A percentile compares a stretch with the other conserved stretches of the same genome.
phyloP scores from a whole-genome alignment of 1,140 invertebrate genomes.

The Papilio machaon region DNA sequence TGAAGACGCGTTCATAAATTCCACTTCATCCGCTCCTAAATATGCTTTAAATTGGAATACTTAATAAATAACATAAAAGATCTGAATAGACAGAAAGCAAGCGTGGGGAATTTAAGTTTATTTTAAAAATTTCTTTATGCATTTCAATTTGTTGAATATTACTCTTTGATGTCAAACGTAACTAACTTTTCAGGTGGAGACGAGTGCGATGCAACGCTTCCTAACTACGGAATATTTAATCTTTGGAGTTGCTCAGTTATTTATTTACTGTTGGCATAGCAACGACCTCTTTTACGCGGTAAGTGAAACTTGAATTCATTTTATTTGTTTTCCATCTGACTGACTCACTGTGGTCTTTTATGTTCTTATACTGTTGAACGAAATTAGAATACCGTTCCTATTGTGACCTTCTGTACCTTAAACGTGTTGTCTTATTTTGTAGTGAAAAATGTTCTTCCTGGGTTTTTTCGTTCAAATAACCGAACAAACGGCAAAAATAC shows the following conservation, averaged over 20 bases:
- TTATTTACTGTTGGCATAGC: conserved; percentile 65
- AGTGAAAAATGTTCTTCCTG: too few species aligned
- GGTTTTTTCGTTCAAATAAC: too few species aligned
- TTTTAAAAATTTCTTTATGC: conserved; percentile 32
- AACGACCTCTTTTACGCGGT: conserved; percentile 60
- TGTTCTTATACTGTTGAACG: too few species aligned
- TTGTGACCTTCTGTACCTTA: conserved; percentile 1
- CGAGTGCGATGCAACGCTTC: conserved; percentile 53
- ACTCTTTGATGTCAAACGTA: conserved; percentile 11
- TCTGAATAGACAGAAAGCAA: background rate
- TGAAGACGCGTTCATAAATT: too few species aligned
- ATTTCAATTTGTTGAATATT: conserved; percentile 30
- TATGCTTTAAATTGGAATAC: background rate
- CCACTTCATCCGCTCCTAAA: too few species aligned
- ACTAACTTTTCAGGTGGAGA: conserved; percentile 52
- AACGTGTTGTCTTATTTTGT: too few species aligned
- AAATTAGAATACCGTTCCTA: background rate
- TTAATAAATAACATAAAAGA: too few species aligned
- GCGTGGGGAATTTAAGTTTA: conserved; percentile 8
- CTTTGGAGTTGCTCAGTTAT: conserved; percentile 60
- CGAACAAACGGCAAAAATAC: too few species aligned
- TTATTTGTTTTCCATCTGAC: background rate
- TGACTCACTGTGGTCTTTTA: background rate
- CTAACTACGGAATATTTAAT: conserved; percentile 58
- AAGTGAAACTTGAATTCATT: conserved; percentile 33